Percentiles rank a stretch among this genome's conserved stretches.
Evolutionary conservation across 2,797 vertebrate species (phyloP).

Genomic region (Natrix natrix): DNA sequence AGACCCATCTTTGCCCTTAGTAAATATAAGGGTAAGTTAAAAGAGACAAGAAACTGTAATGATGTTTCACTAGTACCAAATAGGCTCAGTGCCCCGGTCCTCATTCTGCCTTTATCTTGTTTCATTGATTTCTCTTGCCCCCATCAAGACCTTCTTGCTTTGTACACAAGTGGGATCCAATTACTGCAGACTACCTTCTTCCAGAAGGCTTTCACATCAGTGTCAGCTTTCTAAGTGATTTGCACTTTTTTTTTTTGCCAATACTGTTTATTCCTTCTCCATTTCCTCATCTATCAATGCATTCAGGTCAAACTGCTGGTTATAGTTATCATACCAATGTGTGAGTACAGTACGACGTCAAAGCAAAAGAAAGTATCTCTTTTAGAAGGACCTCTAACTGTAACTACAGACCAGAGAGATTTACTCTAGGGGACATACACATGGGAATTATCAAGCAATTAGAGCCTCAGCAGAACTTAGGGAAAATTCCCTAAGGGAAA

Average conservation of each 20-base stretch:
- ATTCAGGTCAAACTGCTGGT: background rate
- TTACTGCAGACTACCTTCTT: conserved; percentile 45
- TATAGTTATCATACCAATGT: background rate
- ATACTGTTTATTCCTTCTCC: background rate
- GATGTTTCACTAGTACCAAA: conserved; percentile 41
- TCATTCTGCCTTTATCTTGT: conserved; percentile 47
- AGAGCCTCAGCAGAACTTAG: conserved; percentile 9
- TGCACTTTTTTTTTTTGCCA: conserved; percentile 32
- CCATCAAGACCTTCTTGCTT: conserved; percentile 39
- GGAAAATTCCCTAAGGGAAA: background rate
- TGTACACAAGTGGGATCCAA: conserved; percentile 49
- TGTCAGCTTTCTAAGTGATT: conserved; percentile 33
- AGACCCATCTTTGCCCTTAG: conserved; percentile 32
- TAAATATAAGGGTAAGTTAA: conserved; percentile 50
- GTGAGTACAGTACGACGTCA: background rate
- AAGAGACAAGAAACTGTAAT: conserved; percentile 45
- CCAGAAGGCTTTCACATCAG: conserved; percentile 35
- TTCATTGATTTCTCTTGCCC: conserved; percentile 59
- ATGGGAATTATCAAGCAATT: background rate
- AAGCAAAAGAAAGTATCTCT: background rate
- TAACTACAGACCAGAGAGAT: conserved; percentile 4
- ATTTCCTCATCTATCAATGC: background rate
- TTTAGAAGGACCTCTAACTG: fast-evolving
- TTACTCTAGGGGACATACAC: background rate
- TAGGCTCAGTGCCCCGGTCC: conserved; percentile 25